Conservation (phyloP, 2,113 vertebrate species). For the Mus musculus region GRCm39 chr2:124028501-124029000, state of each 20-base stretch:
- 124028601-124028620: neutral
- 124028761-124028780: neutral
- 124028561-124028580: neutral
- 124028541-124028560: neutral
- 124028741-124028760: constrained; percentile 2
- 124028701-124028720: neutral
- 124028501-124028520: neutral
- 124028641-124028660: neutral
- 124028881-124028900: neutral
- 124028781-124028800: neutral
- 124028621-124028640: neutral
- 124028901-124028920: neutral
- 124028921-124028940: neutral
- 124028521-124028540: neutral
- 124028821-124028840: neutral
- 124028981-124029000: neutral
- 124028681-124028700: neutral
- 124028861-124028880: neutral
- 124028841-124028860: neutral
- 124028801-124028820: constrained; percentile 39
- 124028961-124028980: neutral
- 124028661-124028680: neutral
- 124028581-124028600: neutral
- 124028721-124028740: constrained; percentile 28
- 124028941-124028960: neutral